These are phyloP conservation scores for Thermophis baileyi DNA, from an alignment of 2,113 vertebrate genomes.

Conservation along the genomic window DNA sequence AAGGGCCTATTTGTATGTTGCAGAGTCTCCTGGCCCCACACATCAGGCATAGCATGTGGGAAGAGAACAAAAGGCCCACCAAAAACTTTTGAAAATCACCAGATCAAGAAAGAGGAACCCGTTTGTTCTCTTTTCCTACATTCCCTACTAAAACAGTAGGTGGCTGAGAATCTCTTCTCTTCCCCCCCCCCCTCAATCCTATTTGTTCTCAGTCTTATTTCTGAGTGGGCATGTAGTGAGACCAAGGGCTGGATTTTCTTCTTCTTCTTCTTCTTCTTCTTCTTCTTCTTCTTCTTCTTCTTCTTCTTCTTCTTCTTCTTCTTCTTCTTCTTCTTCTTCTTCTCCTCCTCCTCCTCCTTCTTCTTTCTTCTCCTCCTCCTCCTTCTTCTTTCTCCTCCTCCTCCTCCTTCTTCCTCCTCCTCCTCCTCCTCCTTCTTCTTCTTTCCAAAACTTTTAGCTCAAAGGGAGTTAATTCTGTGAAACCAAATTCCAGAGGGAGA, in stretches of 20 bases:
- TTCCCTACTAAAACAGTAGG: neutral
- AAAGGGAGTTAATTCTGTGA: too few relatives aligned
- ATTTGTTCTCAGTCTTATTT: neutral
- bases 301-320: neutral
- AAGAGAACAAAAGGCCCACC: neutral
- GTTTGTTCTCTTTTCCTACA: neutral
- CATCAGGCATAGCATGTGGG: neutral
- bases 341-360: too few relatives aligned
- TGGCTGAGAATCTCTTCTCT: neutral
- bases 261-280: neutral
- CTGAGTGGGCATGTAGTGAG: neutral
- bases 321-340: neutral
- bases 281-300: too few relatives aligned
- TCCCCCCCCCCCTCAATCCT: fast-evolving
- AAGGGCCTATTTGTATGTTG: neutral
- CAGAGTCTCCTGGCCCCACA: neutral
- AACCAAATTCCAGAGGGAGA: too few relatives aligned
- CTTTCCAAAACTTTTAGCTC: too few relatives aligned
- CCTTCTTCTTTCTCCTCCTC: too few relatives aligned
- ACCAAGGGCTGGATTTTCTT: neutral
- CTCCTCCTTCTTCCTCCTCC: too few relatives aligned
- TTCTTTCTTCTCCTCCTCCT: neutral
- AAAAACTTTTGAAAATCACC: neutral
- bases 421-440: neutral
- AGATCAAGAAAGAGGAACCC: neutral